Percentiles rank a stretch among this genome's conserved stretches.
Conservation (phyloP, 1,140 invertebrate species). For the Dreissena polymorpha region DNA sequence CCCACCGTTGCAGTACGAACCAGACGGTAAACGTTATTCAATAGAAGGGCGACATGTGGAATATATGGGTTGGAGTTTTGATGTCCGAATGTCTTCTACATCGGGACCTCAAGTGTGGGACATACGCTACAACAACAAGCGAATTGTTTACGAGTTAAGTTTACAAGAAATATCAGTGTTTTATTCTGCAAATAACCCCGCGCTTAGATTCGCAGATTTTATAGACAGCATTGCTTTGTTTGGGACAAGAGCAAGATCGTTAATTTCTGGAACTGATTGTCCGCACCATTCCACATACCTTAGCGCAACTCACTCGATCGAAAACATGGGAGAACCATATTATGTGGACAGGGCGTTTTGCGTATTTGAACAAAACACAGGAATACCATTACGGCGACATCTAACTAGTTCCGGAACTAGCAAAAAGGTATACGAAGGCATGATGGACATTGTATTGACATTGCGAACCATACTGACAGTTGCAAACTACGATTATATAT, state of each 20-base stretch:
- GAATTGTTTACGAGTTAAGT: conserved; percentile 69
- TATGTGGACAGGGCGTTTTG: conserved; percentile 56
- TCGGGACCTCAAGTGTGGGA: conserved; percentile 68
- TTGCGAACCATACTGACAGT: conserved; percentile 63
- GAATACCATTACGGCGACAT: conserved; percentile 62
- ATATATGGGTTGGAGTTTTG: conserved; percentile 69
- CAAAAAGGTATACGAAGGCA: conserved; percentile 61
- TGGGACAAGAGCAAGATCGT: conserved; percentile 40
- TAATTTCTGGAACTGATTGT: conserved; percentile 67
- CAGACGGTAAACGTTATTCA: conserved; percentile 85
- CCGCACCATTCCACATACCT: conserved; percentile 67
- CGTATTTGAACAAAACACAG: conserved; percentile 66
- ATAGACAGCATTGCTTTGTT: conserved; percentile 60
- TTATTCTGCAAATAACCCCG: conserved; percentile 66
- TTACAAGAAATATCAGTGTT: conserved; percentile 69
- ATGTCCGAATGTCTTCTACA: conserved; percentile 61
- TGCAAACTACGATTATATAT: conserved; percentile 72
- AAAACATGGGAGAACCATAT: conserved; percentile 52
- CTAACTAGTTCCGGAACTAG: conserved; percentile 43
- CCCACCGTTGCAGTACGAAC: conserved; percentile 49
- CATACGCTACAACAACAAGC: conserved; percentile 75
- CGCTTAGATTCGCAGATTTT: conserved; percentile 55
- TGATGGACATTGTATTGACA: conserved; percentile 66
- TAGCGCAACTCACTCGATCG: conserved; percentile 52
- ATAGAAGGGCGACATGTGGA: conserved; percentile 60